phyloP scores from a whole-genome alignment of 2,797 vertebrate species.

The Ptychobarbus kaznakovi region DNA sequence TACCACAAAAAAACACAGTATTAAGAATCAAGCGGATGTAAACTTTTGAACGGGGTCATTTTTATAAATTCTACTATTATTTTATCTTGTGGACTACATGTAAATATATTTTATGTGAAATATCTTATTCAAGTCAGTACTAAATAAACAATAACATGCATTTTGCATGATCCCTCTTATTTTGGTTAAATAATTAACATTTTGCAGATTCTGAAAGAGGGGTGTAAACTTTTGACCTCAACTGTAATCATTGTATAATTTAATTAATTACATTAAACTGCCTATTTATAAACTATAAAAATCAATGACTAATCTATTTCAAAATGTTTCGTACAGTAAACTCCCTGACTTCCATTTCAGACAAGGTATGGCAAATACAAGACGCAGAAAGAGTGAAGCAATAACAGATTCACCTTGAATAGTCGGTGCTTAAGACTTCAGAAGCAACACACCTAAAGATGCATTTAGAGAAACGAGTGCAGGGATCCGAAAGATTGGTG shows the following conservation, averaged over 20 bases:
- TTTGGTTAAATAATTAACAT: no score
- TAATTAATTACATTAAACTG: neutral
- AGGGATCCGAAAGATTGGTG: conserved; percentile 6
- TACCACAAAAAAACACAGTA: no score
- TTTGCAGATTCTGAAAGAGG: no score
- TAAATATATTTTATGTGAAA: no score
- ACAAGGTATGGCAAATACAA: neutral
- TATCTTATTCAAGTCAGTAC: no score
- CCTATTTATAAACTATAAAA: neutral
- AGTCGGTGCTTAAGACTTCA: neutral
- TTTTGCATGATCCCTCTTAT: no score
- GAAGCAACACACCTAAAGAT: conserved; percentile 8
- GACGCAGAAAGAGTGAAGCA: neutral
- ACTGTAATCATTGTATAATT: neutral
- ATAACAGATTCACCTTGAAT: neutral
- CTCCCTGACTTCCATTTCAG: neutral
- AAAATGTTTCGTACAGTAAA: neutral
- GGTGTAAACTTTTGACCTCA: no score
- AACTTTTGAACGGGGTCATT: no score
- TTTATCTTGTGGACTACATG: no score
- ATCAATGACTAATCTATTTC: neutral
- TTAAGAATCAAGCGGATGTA: no score
- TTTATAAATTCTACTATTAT: no score
- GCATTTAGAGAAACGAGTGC: neutral
- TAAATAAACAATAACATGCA: no score